A percentile compares a stretch with the other conserved stretches of the same genome.
phyloP scores from a whole-genome alignment of 2,888 invertebrate genomes.

The Perithous albicinctus region DNA sequence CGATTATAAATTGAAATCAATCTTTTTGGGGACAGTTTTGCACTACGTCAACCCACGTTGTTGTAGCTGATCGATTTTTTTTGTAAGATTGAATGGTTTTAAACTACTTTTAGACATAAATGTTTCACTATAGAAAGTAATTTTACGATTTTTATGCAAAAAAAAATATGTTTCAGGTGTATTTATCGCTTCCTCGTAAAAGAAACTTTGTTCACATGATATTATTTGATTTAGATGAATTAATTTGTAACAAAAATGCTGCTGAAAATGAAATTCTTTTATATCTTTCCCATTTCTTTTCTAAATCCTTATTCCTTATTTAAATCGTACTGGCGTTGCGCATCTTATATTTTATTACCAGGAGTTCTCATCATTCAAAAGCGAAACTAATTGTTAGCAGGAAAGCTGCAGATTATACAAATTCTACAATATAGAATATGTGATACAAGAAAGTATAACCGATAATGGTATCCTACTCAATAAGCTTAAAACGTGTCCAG shows the following conservation, averaged over 20 bases:
- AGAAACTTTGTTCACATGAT: no score
- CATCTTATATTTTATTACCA: not conserved
- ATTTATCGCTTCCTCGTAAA: no score
- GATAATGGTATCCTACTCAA: not conserved
- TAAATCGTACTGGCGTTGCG: not conserved
- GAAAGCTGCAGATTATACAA: not conserved
- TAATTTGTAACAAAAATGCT: no score
- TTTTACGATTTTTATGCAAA: no score
- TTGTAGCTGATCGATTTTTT: no score
- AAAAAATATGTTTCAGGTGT: no score
- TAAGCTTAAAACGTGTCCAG: conserved; percentile 5
- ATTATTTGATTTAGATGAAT: no score
- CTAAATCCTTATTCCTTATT: not conserved
- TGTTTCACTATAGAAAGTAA: no score
- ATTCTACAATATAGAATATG: not conserved
- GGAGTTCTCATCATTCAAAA: not conserved
- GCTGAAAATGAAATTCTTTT: not conserved
- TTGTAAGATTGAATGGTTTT: no score
- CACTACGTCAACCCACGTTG: not conserved
- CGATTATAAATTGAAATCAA: not conserved
- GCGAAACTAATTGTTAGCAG: not conserved
- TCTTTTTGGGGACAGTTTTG: not conserved
- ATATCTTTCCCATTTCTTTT: not conserved
- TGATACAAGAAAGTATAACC: not conserved
- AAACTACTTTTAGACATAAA: no score